Percentiles rank a stretch among this genome's conserved stretches.
phyloP scores from a whole-genome alignment of 2,113 vertebrate genomes.

The Halcyon senegalensis region DNA sequence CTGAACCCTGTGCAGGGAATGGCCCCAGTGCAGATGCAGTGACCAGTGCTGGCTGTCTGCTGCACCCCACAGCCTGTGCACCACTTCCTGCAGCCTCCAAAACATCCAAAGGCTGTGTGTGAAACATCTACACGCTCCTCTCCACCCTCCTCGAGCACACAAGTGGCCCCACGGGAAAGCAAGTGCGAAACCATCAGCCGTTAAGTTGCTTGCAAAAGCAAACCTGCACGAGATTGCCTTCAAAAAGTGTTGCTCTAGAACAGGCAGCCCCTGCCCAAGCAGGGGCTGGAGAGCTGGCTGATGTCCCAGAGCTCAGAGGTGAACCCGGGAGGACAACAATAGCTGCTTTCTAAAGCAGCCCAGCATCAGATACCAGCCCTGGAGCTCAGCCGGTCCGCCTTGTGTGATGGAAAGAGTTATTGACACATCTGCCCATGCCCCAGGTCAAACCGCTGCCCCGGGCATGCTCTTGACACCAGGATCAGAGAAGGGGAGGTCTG shows the following conservation, averaged over 20 bases:
- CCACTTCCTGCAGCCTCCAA: neutral
- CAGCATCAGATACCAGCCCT: neutral
- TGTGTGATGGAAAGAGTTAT: neutral
- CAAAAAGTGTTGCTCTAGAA: neutral
- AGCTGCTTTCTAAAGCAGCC: neutral
- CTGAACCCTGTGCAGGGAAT: neutral
- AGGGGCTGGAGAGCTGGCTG: neutral
- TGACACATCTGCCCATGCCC: neutral
- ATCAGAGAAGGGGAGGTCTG: neutral
- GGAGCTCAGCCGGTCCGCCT: neutral
- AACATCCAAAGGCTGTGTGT: accelerated
- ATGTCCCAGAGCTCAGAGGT: neutral
- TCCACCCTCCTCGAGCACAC: accelerated
- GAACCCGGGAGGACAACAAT: neutral
- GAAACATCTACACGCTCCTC: accelerated
- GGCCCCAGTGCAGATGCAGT: neutral
- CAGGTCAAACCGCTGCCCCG: neutral
- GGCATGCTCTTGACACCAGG: neutral
- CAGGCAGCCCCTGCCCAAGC: neutral
- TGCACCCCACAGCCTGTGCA: neutral
- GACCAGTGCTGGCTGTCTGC: neutral
- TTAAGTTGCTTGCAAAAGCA: neutral
- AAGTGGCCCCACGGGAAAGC: neutral
- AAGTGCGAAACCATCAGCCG: accelerated
- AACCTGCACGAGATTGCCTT: neutral